These are phyloP conservation scores for Hymenopus coronatus DNA, from an alignment of 2,888 invertebrate species.

Conservation along the genomic window DNA sequence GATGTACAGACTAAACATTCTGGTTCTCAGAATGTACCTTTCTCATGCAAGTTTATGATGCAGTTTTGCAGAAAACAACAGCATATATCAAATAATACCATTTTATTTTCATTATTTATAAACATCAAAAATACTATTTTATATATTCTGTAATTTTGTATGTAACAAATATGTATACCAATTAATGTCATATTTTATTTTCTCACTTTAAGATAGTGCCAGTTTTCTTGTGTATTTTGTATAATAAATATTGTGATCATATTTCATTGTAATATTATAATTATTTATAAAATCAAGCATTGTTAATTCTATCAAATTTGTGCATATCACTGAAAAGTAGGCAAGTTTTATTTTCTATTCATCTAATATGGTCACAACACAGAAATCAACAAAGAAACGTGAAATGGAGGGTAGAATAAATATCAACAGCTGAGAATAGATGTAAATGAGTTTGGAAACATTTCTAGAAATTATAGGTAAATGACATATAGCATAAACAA, in stretches of 20 bases:
- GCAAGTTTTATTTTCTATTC: neutral
- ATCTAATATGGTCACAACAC: neutral
- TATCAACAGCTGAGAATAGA: no score
- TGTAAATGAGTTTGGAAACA: no score
- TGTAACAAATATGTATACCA: conserved; percentile 6
- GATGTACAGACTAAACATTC: neutral
- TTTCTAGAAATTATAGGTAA: no score
- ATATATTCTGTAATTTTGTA: neutral
- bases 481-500: no score
- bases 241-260: neutral
- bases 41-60: neutral
- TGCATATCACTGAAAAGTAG: neutral
- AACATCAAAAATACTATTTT: neutral
- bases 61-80: neutral
- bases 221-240: neutral
- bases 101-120: neutral
- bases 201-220: neutral
- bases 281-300: neutral
- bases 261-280: neutral
- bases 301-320: neutral
- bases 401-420: no score
- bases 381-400: neutral
- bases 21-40: neutral
- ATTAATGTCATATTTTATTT: neutral
- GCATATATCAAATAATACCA: neutral